Evolutionary conservation across 1,140 invertebrate genomes (phyloP), one percentile per base, ranked within the genome.

Genomic region (Drosophila ironensis): DNA sequence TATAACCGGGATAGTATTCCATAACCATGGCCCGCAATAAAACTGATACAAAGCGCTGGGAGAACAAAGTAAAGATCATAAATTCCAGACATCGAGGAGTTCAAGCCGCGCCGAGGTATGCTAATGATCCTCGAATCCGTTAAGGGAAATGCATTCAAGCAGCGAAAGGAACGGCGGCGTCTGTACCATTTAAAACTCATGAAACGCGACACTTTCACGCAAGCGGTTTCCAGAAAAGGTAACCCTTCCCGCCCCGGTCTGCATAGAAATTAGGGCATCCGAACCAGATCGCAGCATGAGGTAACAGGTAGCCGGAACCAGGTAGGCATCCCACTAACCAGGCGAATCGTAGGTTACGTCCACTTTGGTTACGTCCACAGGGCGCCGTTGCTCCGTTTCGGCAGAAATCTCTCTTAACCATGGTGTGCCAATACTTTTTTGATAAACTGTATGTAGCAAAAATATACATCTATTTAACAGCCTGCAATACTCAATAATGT

Each of bases 121-220:
- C 24, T 11, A 25, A 28, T 22, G 37, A 81, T 51, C 20, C 28
- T 12, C 41, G 48, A 77, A 68, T 67, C 67, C 82, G 51, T 76
- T 67, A 52, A 66, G 61, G 27, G 72, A 68, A 61, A 50, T 20
- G 53, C 53, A 53, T 57, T 82, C 72, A 52, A 72, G 30, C 30
- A 4, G 30, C 11, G 30, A 33, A 33, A 5, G 11, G 30, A 33
- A n/a, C 30, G 14, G 66, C 76, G 33, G 66, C 33, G 76, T 47
- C 27, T 37, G 19, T 33, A 27, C 30, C 72, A 56, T 69, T 78
- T 78, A 40, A 54, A 28, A 30, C 48, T 20, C 53, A 60, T 56
- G 75, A 81, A 80, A 71, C 33, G 60, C 77, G 72, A 81, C 76
- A 76, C 77, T 76, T 77, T 77, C 56, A 70, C 52, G 60, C 54